These are phyloP conservation scores for Actinostola sp. DNA, from an alignment of 92 coral and sea anemone species.

Conservation along the genomic window DNA sequence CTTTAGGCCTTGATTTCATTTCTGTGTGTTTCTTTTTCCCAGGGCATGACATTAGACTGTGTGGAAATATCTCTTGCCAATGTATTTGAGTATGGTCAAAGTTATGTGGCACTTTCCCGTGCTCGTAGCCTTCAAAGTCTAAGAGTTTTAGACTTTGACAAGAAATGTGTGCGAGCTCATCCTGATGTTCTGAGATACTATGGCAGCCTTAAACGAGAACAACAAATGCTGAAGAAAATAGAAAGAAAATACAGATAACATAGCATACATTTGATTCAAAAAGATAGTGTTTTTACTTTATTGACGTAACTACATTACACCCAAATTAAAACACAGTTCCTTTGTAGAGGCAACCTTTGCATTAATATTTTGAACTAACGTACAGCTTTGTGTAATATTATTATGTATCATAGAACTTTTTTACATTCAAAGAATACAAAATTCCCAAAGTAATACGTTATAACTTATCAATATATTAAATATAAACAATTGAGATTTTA, in stretches of 20 bases:
- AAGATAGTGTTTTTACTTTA: no score
- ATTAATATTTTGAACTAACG: no score
- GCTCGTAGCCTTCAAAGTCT: constrained; percentile 92
- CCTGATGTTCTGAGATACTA: constrained; percentile 89
- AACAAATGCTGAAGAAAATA: constrained; percentile 49
- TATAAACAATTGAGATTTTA: no score
- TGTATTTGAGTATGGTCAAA: constrained; percentile 97
- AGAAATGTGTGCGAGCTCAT: constrained; percentile 91
- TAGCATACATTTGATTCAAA: not conserved
- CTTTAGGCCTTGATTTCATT: no score
- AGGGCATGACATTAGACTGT: constrained; percentile 99
- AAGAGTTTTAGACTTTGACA: constrained; percentile 87
- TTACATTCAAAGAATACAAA: no score
- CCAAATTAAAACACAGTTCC: no score
- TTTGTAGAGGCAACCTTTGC: no score
- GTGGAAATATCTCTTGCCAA: constrained; percentile 93
- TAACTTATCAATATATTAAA: no score
- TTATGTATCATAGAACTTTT: no score
- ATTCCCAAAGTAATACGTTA: no score
- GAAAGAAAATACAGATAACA: not conserved
- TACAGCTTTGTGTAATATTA: no score
- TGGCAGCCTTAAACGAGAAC: constrained; percentile 68
- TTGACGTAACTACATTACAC: no score
- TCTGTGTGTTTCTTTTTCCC: not conserved
- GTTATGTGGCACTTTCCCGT: constrained; percentile 94